These are phyloP conservation scores for Labroides dimidiatus DNA, from an alignment of 2,797 vertebrate genomes.

Conservation along the genomic window DNA sequence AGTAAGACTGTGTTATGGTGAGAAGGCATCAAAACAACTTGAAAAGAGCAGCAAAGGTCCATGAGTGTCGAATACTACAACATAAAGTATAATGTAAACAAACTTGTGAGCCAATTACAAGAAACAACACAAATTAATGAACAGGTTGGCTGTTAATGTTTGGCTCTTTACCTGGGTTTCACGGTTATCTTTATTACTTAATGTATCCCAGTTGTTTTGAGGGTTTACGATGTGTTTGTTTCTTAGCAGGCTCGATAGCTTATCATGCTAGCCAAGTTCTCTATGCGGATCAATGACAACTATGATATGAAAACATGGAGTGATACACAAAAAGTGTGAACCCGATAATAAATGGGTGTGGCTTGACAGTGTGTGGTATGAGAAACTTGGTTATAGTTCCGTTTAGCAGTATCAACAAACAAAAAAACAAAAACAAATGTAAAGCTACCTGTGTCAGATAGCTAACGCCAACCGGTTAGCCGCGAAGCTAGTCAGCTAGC, in stretches of 20 bases:
- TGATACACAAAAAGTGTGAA: constrained; percentile 12
- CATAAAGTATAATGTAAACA: constrained; percentile 60
- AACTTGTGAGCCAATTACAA: constrained; percentile 27
- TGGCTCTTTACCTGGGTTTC: constrained; percentile 2
- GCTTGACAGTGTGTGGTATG: background rate
- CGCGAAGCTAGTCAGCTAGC: constrained; percentile 64
- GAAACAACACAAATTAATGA: constrained; percentile 1
- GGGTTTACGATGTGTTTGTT: constrained; percentile 24
- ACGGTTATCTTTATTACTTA: background rate
- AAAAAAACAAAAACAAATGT: constrained; percentile 26
- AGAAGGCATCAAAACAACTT: background rate
- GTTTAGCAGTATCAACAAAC: background rate
- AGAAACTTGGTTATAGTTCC: background rate
- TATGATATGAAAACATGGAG: constrained; percentile 35
- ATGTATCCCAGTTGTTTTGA: constrained; percentile 6
- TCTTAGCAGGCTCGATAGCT: constrained; percentile 15
- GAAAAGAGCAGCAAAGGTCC: background rate
- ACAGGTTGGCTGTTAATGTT: constrained; percentile 7
- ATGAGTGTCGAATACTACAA: constrained; percentile 15
- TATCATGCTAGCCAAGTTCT: constrained; percentile 55
- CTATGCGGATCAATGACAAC: constrained; percentile 65
- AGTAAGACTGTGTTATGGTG: background rate
- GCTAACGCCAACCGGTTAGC: constrained; percentile 77
- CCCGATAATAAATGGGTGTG: background rate
- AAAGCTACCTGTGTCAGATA: constrained; percentile 67